Evolutionary conservation across 2,888 invertebrate species (phyloP), one percentile per base, ranked within the genome.

Genomic region (Orthosia incerta): DNA sequence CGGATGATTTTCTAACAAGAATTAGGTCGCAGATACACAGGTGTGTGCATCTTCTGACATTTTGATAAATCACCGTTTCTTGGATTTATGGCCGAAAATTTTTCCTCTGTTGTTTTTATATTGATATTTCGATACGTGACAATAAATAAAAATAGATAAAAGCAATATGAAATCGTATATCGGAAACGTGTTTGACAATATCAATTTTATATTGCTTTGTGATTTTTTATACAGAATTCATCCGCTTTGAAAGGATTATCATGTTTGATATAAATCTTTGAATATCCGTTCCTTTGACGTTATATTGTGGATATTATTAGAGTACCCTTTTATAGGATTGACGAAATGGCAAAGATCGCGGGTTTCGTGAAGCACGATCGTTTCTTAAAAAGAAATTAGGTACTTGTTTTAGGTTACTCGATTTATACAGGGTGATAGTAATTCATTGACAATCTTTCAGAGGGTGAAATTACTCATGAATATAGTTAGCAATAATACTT

Each of bases 31-130:
- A 76, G 74, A 53, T 73, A 86, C 89, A 89, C 91, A 91, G 91
- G 91, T 92, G 89, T 88, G 83, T 90, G 90, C 89, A 90, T 90
- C 86, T 88, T 91, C 88, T 88, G 93, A 91, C 92, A 86, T 89
- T 85, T 89, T 92, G 92, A 93, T 92, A 89, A 92, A 92, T 90
- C 87, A 83, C 71, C 80, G 82, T 86, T 71, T 80, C 88, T 84
- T 74, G 78, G 89, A 90, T 91, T 91, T 89, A 88, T 88, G 87
- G 87, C 46, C 73, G 75, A 86, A 76, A 77, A 76, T 78, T 74
- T 64, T 70, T 74, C 81, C n/a, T 82, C 76, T 86, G 86, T 89
- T 89, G 88, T 89, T 90, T 89, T 89, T 87, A 86, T 89, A 86
- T 88, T 86, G 87, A 90, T 89, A 85, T 87, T 84, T 82, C 68